Percentiles rank a stretch among this genome's conserved stretches.
Evolutionary conservation across 2,113 vertebrate species (phyloP).

Genomic region (Gobius niger): DNA sequence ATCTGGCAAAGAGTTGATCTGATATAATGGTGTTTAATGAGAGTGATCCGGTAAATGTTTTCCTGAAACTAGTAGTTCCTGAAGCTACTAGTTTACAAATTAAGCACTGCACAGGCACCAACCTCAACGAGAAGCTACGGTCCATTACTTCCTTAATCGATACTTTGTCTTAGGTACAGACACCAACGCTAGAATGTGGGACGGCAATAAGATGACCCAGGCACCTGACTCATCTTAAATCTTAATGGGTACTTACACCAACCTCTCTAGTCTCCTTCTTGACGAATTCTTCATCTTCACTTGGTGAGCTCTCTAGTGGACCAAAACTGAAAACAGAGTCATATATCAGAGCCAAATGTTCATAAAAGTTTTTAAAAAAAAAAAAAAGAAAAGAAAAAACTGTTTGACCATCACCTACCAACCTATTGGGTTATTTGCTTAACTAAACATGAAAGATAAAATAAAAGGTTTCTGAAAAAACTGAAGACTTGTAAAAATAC

Average conservation of each 20-base stretch:
- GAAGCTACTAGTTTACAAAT: too few relatives aligned
- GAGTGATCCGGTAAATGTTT: too few relatives aligned
- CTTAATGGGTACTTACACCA: neutral
- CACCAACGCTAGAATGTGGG: neutral
- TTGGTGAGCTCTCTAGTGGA: neutral
- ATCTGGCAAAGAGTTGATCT: too few relatives aligned
- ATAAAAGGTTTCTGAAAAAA: neutral
- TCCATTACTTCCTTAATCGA: neutral
- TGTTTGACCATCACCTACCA: too few relatives aligned
- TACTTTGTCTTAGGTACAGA: neutral
- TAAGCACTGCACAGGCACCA: neutral
- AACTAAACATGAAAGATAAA: neutral
- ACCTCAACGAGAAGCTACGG: neutral
- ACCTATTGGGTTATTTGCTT: too few relatives aligned
- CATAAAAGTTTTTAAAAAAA: too few relatives aligned
- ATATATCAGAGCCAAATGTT: neutral
- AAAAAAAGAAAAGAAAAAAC: too few relatives aligned
- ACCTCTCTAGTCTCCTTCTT: neutral
- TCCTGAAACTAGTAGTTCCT: too few relatives aligned
- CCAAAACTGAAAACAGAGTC: neutral
- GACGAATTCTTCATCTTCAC: neutral
- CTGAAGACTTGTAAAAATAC: neutral
- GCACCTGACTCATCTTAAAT: too few relatives aligned
- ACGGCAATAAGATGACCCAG: conserved; percentile 7
- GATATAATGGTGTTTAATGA: too few relatives aligned